phyloP scores from a whole-genome alignment of 2,113 vertebrate genomes.

The Microcebus tavaratra region DNA sequence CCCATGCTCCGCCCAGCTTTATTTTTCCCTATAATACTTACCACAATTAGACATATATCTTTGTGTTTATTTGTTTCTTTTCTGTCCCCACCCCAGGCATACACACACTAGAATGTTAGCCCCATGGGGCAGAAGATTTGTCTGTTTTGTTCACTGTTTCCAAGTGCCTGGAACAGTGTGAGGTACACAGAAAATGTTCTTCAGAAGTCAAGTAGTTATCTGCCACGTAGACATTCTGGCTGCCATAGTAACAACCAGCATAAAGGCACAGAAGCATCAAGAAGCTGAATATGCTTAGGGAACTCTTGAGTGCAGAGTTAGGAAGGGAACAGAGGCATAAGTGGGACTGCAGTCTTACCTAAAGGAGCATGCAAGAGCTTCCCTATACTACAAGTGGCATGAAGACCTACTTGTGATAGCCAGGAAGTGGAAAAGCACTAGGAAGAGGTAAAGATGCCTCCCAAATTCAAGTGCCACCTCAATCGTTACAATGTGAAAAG shows the following conservation, averaged over 20 bases:
- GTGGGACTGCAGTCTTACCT: background rate
- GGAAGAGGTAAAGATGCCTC: background rate
- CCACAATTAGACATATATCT: background rate
- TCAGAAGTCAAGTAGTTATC: background rate
- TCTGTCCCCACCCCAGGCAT: background rate
- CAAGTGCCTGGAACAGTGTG: constrained; percentile 15
- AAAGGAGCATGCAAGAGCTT: background rate
- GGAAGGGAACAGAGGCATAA: constrained; percentile 13
- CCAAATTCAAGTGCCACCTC: constrained; percentile 45
- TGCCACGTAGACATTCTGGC: background rate
- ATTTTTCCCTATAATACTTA: constrained; percentile 31
- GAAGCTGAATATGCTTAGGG: background rate
- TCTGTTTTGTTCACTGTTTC: constrained; percentile 42
- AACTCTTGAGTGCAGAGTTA: background rate
- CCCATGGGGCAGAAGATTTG: constrained; percentile 17
- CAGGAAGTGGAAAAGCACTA: constrained; percentile 35
- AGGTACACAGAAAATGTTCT: background rate
- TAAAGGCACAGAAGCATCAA: background rate
- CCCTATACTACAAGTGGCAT: background rate
- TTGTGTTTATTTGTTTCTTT: constrained; percentile 49
- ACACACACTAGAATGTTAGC: constrained; percentile 24
- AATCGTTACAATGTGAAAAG: background rate
- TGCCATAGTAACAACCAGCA: background rate
- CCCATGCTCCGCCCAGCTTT: background rate
- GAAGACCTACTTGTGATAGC: background rate